Conservation (phyloP, 2,888 invertebrate genomes). For the Xanthorhoe designata region DNA sequence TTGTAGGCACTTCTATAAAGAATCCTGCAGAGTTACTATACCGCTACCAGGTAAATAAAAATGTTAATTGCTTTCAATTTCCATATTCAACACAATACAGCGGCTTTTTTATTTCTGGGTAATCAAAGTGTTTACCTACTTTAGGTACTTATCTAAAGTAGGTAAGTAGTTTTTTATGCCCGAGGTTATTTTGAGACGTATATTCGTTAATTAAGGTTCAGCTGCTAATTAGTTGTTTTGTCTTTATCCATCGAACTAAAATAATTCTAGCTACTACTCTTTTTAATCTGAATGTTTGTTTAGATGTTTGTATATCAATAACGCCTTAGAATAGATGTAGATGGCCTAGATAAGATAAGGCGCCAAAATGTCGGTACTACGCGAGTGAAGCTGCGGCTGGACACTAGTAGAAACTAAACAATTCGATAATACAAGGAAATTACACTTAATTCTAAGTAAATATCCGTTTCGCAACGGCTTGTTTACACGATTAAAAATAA, state of each 20-base stretch:
- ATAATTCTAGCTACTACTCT: too few relatives aligned
- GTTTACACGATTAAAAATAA: background rate
- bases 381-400: too few relatives aligned
- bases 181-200: background rate
- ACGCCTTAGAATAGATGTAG: too few relatives aligned
- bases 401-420: too few relatives aligned
- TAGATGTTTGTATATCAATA: too few relatives aligned
- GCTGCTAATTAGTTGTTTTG: background rate
- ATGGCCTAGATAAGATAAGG: too few relatives aligned
- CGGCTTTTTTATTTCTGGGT: conserved; percentile 4
- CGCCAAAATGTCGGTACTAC: too few relatives aligned
- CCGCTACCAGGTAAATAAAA: conserved; percentile 25
- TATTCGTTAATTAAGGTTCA: background rate
- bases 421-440: too few relatives aligned
- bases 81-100: conserved; percentile 13
- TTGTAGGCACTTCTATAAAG: conserved; percentile 63
- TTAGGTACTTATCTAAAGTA: too few relatives aligned
- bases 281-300: too few relatives aligned
- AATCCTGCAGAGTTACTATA: conserved; percentile 28
- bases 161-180: background rate
- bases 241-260: background rate
- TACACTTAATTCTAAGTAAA: too few relatives aligned
- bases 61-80: conserved; percentile 18
- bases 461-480: too few relatives aligned
- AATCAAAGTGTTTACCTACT: conserved; percentile 6